Evolutionary conservation across 2,888 invertebrate species (phyloP), one percentile per base, ranked within the genome.

Genomic region (Polylopha cassiicola): DNA sequence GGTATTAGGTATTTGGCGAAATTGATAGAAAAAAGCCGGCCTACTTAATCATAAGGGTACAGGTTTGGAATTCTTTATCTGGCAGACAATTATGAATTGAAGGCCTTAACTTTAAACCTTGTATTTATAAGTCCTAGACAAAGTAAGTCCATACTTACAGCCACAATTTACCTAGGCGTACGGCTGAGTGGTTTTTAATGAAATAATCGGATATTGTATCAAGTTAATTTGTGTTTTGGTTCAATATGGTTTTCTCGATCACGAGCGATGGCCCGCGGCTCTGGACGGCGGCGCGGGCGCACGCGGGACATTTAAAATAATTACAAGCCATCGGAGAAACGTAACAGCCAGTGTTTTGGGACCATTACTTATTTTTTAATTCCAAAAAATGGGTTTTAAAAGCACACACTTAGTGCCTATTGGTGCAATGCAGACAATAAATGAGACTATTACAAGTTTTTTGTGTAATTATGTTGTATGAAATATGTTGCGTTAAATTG

Each of bases 301-400:
- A 59, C 61, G 81, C 86, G 84, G 84, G 81, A 86, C 84, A 85
- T 86, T 86, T 85, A 85, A 85, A 86, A 86, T 86, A 86, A 86
- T 86, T 86, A 86, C 84, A 86, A 86, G 85, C 84, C 82, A 78
- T 78, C 73, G 65, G 67, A 74, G 74, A 77, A 77, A 74, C 71
- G 73, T 76, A 81, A 80, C 79, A 84, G 80, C 80, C 78, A 73
- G 84, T 82, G 72, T 82, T 84, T 84, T 84, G 75, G 77, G 80
- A 77, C 75, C 85, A 85, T 84, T 80, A 84, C 81, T 84, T 81
- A 84, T 77, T 79, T 81, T 81, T 77, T 79, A 80, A 81, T 81
- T 74, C 71, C 69, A 68, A 79, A 81, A 80, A 81, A 74, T 69
- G 64, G n/a, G 55, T 67, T 73, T 76, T 75, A 69, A 76, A 71